Conservation (phyloP, 1,140 invertebrate species). For the Nylanderia fulva region DNA sequence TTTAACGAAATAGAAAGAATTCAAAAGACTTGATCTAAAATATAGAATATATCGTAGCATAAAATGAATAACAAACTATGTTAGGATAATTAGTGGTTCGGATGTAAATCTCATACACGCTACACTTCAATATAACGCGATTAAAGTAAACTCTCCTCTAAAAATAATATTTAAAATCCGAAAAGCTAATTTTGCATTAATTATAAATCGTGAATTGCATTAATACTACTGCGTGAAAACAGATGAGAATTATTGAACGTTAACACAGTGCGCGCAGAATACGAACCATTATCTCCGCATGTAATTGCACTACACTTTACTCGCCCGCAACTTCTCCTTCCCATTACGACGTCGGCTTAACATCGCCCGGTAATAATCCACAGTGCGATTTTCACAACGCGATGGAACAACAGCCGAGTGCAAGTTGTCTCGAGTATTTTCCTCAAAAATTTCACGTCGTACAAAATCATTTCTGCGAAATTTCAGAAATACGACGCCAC, state of each 20-base stretch:
- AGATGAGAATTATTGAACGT: not conserved
- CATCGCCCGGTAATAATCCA: not conserved
- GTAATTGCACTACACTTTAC: slow-evolving; percentile 48
- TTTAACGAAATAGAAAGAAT: not conserved
- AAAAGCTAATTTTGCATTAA: not conserved
- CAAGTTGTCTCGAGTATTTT: not conserved
- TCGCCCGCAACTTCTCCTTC: slow-evolving; percentile 25
- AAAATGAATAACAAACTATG: slow-evolving; percentile 2
- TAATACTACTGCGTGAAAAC: not conserved
- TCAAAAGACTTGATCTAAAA: not conserved
- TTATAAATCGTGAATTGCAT: not conserved
- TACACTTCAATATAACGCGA: not conserved
- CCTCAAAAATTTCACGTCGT: not conserved
- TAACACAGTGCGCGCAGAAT: slow-evolving; percentile 18
- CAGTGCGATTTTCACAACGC: not conserved
- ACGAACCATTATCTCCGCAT: slow-evolving; percentile 46
- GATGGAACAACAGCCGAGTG: not conserved
- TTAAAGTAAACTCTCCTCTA: not conserved
- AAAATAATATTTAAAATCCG: not conserved
- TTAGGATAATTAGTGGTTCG: not conserved
- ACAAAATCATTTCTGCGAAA: too few relatives aligned
- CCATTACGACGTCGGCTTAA: slow-evolving; percentile 22
- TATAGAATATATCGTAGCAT: not conserved
- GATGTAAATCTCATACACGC: not conserved
- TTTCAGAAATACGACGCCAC: too few relatives aligned